phyloP scores from a whole-genome alignment of 1,140 invertebrate species.

The Cydia pomonella region DNA sequence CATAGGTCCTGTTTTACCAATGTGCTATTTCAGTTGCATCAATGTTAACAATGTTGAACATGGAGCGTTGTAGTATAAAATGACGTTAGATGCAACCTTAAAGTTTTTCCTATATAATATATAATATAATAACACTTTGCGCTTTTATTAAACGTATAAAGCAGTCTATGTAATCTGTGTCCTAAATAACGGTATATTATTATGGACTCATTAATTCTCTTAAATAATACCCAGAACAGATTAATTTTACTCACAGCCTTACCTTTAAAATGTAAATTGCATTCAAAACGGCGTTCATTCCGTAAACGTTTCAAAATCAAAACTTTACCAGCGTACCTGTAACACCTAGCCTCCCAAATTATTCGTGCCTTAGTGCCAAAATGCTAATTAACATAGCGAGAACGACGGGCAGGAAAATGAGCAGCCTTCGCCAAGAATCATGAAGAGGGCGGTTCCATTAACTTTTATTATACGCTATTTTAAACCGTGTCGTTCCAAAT shows the following conservation, averaged over 20 bases:
- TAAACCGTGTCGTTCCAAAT: constrained; percentile 72
- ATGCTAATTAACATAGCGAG: constrained; percentile 69
- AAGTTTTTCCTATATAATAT: no score
- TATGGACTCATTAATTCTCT: no score
- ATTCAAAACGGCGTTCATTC: constrained; percentile 15
- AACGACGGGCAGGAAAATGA: constrained; percentile 63
- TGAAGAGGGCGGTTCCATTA: constrained; percentile 68
- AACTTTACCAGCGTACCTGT: constrained; percentile 34
- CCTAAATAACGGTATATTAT: no score
- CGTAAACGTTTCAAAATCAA: constrained; percentile 30
- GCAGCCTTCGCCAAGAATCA: constrained; percentile 65
- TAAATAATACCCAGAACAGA: not conserved
- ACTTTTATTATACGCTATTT: constrained; percentile 72
- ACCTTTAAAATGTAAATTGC: constrained; percentile 27
- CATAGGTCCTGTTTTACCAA: no score
- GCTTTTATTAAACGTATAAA: no score
- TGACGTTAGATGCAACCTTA: no score
- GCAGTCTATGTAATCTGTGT: no score
- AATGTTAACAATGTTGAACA: no score
- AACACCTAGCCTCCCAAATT: constrained; percentile 55
- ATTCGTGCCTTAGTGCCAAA: constrained; percentile 68
- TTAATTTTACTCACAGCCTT: not conserved
- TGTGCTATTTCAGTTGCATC: no score
- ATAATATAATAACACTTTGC: no score
- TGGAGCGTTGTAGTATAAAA: no score